Evolutionary conservation across 2,113 vertebrate species (phyloP).

Genomic region (Hyla sarda): DNA sequence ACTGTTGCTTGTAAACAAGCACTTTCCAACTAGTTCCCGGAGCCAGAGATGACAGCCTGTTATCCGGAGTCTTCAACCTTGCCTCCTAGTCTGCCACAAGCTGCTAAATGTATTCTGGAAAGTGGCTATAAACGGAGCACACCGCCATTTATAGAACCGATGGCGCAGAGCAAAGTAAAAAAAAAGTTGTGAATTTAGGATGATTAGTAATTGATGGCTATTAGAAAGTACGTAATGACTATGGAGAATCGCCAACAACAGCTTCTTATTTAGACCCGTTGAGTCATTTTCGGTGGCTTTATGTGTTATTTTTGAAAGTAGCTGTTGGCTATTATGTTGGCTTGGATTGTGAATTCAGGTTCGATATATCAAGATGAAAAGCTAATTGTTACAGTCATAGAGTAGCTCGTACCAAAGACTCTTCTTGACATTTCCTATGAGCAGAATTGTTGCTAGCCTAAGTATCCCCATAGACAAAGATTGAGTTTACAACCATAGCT

Average conservation of each 20-base stretch:
- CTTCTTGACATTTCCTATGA: too few species aligned
- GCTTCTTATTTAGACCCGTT: not conserved
- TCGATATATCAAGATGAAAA: too few species aligned
- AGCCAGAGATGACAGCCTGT: not conserved
- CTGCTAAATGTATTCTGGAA: not conserved
- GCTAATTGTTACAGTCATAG: too few species aligned
- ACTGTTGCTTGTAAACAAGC: constrained; percentile 30
- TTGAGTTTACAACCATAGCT: too few species aligned
- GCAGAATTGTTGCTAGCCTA: too few species aligned
- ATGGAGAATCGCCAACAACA: not conserved
- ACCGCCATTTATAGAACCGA: not conserved
- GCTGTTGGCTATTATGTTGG: not conserved
- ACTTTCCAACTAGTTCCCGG: not conserved
- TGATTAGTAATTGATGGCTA: not conserved
- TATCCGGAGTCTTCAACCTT: not conserved
- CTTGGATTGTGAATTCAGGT: too few species aligned
- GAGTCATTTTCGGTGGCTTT: not conserved
- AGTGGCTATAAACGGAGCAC: not conserved
- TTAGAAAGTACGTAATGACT: not conserved
- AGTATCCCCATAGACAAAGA: too few species aligned
- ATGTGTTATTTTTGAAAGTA: not conserved
- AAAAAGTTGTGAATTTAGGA: not conserved
- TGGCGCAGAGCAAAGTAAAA: not conserved
- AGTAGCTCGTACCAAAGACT: too few species aligned
- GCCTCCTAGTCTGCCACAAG: not conserved